These are phyloP conservation scores for Acleris sparsana DNA, from an alignment of 2,888 invertebrate species.

Conservation along the genomic window DNA sequence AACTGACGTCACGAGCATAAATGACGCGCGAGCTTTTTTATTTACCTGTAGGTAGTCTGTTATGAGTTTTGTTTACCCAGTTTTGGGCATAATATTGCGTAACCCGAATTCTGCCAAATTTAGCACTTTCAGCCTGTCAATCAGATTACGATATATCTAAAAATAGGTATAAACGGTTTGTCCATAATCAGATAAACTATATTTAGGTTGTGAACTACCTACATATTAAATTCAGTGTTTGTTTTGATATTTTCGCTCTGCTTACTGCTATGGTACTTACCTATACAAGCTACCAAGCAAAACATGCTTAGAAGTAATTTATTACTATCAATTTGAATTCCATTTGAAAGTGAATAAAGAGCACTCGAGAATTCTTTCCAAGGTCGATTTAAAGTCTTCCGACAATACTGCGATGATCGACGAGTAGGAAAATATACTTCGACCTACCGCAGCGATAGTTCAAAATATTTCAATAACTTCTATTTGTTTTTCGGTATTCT, in stretches of 20 bases:
- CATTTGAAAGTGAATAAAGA: slow-evolving; percentile 17
- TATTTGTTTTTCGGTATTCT: too few species aligned
- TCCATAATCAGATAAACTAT: too few species aligned
- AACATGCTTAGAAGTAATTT: too few species aligned
- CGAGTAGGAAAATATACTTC: not conserved
- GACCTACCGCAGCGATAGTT: slow-evolving; percentile 4
- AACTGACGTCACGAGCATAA: slow-evolving; percentile 13
- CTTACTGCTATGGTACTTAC: too few species aligned
- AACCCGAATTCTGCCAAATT: not conserved
- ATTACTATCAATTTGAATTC: not conserved
- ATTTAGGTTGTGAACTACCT: too few species aligned
- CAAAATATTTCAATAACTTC: not conserved
- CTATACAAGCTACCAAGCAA: too few species aligned
- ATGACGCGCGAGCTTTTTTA: slow-evolving; percentile 9
- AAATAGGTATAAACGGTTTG: too few species aligned
- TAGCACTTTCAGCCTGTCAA: not conserved
- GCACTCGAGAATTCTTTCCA: slow-evolving; percentile 12
- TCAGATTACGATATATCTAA: not conserved
- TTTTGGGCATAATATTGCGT: slow-evolving; percentile 1
- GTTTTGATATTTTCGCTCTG: too few species aligned
- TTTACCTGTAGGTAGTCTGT: not conserved
- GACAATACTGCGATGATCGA: slow-evolving; percentile 6
- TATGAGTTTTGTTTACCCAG: slow-evolving; percentile 5
- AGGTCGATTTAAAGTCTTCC: slow-evolving; percentile 5
- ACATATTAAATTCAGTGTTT: too few species aligned